Conservation (phyloP, 2,797 vertebrate species). For the Dallia pectoralis region DNA sequence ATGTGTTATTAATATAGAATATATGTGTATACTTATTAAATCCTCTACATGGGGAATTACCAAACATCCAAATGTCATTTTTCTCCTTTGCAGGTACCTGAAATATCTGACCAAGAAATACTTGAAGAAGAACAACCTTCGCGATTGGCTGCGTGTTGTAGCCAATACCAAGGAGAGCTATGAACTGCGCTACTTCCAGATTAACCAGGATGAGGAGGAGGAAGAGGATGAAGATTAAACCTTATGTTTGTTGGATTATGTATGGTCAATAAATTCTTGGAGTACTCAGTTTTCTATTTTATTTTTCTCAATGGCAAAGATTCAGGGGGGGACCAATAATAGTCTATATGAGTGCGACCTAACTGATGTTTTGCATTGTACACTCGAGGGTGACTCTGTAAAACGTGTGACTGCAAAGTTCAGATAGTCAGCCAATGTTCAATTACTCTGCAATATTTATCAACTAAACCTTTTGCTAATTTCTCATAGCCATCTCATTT, state of each 20-base stretch:
- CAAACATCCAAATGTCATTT: background rate
- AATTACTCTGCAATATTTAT: too few species aligned
- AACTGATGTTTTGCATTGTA: background rate
- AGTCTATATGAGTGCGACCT: background rate
- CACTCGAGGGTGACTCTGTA: background rate
- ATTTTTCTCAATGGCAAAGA: background rate
- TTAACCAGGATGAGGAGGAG: conserved; percentile 85
- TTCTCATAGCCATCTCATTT: too few species aligned
- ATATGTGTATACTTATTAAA: too few species aligned
- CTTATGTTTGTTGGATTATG: conserved; percentile 60
- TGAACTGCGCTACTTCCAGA: conserved; percentile 86
- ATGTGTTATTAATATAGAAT: too few species aligned
- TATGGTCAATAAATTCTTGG: conserved; percentile 79
- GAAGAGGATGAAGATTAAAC: conserved; percentile 86
- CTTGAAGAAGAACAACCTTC: conserved; percentile 84
- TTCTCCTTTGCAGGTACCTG: conserved; percentile 72
- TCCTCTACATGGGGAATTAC: background rate
- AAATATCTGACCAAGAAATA: conserved; percentile 89
- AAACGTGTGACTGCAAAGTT: too few species aligned
- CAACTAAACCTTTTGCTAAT: too few species aligned
- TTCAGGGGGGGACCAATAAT: background rate
- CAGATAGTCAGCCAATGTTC: background rate
- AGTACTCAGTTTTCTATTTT: conserved; percentile 28
- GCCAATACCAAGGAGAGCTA: conserved; percentile 86
- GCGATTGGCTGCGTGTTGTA: conserved; percentile 83